Evolutionary conservation across 2,797 vertebrate genomes (phyloP), one percentile per base, ranked within the genome.

Genomic region (Orestias chungarensis): DNA sequence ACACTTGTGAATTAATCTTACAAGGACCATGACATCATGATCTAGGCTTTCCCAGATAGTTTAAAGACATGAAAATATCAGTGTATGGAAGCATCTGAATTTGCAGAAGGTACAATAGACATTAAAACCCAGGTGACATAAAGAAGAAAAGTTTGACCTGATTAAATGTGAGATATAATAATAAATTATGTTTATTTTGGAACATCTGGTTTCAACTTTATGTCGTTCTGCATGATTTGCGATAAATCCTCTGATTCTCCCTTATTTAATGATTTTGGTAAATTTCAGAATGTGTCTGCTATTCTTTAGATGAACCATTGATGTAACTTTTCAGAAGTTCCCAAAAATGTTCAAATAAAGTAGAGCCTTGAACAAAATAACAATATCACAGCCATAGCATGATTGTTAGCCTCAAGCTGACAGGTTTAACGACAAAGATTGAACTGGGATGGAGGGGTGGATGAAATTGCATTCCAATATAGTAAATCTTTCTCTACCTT

Each of bases 401-500:
- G 14, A 57, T 57, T 25, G 6, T 40, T 52, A 27, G 25, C 54
- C 55, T 52, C 40, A 65, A 68, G 25, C 54, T 62, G 52, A 40
- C 65, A 69, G 15, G 4, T 46, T 46, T 29, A 44, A 65, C 27
- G 4, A 33, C 17, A 66, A 33, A 31, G 29, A 46, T n/a, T 66
- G 69, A 71, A 65, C 68, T n/a, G 52, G 75, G 52, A 52, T n/a
- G 14, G 18, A 18, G 44, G 44, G 44, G 9, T 15, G 25, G n/a
- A 61, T 40, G 20, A 68, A 54, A 46, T 59, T 59, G 66, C 64
- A 33, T 57, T 31, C 8, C 52, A 6, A 46, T 3, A 14, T 27
- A 52, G 31, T 46, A 49, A 59, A 52, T 76, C 25, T 80, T 52
- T 70, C 65, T 77, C 70, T 46, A 68, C 65, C 64, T 68, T 68